phyloP scores from a whole-genome alignment of 1,140 invertebrate species.

The Drosophila sechellia region DNA sequence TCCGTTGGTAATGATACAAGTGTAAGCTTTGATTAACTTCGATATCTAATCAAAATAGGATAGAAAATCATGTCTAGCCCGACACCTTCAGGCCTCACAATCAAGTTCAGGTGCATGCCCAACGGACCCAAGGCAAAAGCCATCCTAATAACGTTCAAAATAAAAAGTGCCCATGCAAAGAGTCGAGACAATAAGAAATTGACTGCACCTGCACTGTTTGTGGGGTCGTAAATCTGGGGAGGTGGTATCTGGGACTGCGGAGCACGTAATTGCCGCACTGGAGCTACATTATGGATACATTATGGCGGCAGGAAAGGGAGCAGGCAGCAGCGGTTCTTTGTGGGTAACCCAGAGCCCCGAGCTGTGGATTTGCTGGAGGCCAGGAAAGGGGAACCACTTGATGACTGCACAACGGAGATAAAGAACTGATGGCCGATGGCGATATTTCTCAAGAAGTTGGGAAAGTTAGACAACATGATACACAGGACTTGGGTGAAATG shows the following conservation, averaged over 20 bases:
- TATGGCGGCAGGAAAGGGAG: constrained; percentile 39
- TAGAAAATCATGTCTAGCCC: background rate
- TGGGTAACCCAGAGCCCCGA: constrained; percentile 57
- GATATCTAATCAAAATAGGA: constrained; percentile 4
- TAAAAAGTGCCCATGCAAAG: constrained; percentile 21
- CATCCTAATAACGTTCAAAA: constrained; percentile 28
- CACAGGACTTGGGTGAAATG: background rate
- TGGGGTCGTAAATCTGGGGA: background rate
- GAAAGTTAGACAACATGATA: background rate
- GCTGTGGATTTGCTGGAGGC: constrained; percentile 30
- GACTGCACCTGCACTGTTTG: constrained; percentile 48
- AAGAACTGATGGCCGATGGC: constrained; percentile 5
- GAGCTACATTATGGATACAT: constrained; percentile 1
- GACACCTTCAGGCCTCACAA: constrained; percentile 14
- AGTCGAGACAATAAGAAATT: constrained; percentile 31
- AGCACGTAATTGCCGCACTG: constrained; percentile 47
- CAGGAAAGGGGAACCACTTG: constrained; percentile 6
- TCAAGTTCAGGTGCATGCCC: constrained; percentile 33
- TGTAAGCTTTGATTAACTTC: background rate
- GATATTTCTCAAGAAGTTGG: background rate
- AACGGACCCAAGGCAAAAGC: constrained; percentile 11
- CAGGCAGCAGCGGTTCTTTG: constrained; percentile 12
- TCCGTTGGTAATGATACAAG: too few species aligned
- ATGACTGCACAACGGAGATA: constrained; percentile 6
- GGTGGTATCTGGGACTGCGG: background rate